Conservation (phyloP, 1,140 invertebrate species). For the Bombus huntii region DNA sequence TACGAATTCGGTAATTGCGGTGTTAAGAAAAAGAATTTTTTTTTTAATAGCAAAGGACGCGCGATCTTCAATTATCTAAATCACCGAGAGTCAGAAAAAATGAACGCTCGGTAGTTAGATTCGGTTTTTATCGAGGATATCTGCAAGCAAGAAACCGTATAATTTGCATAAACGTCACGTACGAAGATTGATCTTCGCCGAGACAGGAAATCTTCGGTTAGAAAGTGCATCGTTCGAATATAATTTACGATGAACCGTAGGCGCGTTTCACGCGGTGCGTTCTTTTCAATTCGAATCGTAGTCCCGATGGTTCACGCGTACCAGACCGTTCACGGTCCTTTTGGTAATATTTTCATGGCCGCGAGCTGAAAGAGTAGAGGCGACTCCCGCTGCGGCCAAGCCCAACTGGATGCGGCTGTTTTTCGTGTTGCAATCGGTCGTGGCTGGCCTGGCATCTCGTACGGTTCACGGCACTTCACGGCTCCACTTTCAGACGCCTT, state of each 20-base stretch:
- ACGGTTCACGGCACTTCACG: background rate
- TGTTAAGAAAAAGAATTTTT: too few relatives aligned
- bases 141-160: background rate
- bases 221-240: background rate
- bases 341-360: slow-evolving; percentile 62
- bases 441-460: background rate
- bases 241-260: slow-evolving; percentile 17
- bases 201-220: background rate
- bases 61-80: too few relatives aligned
- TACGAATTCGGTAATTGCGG: too few relatives aligned
- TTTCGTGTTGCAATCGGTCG: slow-evolving; percentile 41
- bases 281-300: background rate
- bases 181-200: too few relatives aligned
- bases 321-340: background rate
- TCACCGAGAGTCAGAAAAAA: too few relatives aligned
- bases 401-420: slow-evolving; percentile 27
- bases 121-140: background rate
- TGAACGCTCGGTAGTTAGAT: too few relatives aligned
- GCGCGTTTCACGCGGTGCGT: background rate
- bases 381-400: slow-evolving; percentile 50
- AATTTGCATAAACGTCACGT: background rate
- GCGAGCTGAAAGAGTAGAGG: background rate
- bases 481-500: slow-evolving; percentile 5
- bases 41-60: too few relatives aligned
- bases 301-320: background rate